These are phyloP conservation scores for mouse (Mus musculus) DNA, from an alignment of 2,113 vertebrate species.

Conservation along the genomic window DNA sequence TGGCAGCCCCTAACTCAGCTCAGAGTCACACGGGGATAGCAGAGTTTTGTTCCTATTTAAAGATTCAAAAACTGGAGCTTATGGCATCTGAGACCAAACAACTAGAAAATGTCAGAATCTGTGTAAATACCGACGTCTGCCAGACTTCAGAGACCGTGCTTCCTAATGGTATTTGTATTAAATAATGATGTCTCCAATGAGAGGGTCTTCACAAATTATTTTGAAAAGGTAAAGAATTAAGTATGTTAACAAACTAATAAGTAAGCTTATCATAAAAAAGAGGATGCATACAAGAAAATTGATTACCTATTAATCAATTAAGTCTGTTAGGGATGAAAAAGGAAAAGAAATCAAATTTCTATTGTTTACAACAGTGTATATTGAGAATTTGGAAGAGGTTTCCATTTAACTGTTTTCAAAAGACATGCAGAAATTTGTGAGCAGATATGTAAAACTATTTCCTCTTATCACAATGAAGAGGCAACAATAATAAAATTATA, in stretches of 20 bases:
- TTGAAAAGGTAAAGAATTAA: background rate
- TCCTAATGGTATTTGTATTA: background rate
- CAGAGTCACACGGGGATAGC: background rate
- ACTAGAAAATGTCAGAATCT: slow-evolving; percentile 13
- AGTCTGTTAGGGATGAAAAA: background rate
- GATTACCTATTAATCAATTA: background rate
- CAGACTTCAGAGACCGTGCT: background rate
- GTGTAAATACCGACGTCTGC: background rate
- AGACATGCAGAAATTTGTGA: background rate
- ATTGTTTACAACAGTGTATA: background rate
- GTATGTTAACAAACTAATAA: background rate
- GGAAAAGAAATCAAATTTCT: background rate
- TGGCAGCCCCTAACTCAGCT: background rate
- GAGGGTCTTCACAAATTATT: background rate
- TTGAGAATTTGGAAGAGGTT: background rate
- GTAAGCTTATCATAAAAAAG: background rate
- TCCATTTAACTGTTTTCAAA: background rate
- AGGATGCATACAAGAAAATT: background rate
- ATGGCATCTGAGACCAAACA: slow-evolving; percentile 7
- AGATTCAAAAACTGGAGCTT: background rate
- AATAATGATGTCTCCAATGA: background rate
- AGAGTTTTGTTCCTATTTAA: background rate
- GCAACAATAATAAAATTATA: background rate
- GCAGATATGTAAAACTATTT: background rate
- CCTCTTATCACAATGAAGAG: background rate